Evolutionary conservation across 2,113 vertebrate species (phyloP).

Genomic region (Hypomesus transpacificus): DNA sequence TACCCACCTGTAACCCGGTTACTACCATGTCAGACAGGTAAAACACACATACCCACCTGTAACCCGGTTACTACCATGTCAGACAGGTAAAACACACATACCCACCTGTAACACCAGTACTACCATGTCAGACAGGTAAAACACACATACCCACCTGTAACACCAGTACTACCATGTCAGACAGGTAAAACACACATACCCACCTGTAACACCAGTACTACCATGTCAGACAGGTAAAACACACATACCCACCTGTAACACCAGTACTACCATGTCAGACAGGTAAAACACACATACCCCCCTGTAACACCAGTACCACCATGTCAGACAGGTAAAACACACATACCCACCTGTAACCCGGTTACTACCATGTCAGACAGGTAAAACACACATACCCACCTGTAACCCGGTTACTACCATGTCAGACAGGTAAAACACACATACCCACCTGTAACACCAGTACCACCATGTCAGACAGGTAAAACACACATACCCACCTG

Average conservation of each 20-base stretch:
- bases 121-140: slow-evolving; percentile 85
- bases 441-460: too few relatives aligned
- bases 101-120: too few relatives aligned
- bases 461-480: slow-evolving; percentile 89
- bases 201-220: too few relatives aligned
- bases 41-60: not conserved
- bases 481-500: slow-evolving; percentile 7
- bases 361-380: slow-evolving; percentile 88
- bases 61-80: slow-evolving; percentile 86
- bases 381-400: slow-evolving; percentile 53
- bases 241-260: too few relatives aligned
- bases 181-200: slow-evolving; percentile 69
- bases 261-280: slow-evolving; percentile 87
- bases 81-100: slow-evolving; percentile 73
- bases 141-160: not conserved
- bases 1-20: too few relatives aligned
- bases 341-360: too few relatives aligned
- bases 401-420: too few relatives aligned
- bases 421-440: slow-evolving; percentile 78
- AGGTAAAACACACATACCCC: slow-evolving; percentile 64
- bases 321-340: slow-evolving; percentile 81
- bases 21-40: slow-evolving; percentile 87
- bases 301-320: too few relatives aligned
- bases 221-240: slow-evolving; percentile 81
- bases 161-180: slow-evolving; percentile 86